phyloP scores from a whole-genome alignment of 30 jellyfish, hydroid and myxozoan species.

The Turritopsis dohrnii region DNA sequence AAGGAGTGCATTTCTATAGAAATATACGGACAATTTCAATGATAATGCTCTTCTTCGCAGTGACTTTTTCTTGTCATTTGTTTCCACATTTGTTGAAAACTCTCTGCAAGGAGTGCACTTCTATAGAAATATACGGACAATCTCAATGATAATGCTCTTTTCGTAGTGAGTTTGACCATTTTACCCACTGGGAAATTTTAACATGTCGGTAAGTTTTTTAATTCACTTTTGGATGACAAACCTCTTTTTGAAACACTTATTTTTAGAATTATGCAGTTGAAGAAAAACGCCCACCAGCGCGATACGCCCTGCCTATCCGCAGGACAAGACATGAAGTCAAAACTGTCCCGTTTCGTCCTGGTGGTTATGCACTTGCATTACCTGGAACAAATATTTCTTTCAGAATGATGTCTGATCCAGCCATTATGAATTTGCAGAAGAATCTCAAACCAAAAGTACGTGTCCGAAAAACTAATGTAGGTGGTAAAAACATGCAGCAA shows the following conservation, averaged over 20 bases:
- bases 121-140: no score
- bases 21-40: no score
- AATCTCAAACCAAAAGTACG: not conserved
- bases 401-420: not conserved
- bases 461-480: not conserved
- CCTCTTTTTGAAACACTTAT: not conserved
- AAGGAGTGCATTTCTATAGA: no score
- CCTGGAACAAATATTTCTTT: conserved; percentile 22
- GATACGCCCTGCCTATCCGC: conserved; percentile 81
- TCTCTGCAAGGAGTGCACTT: no score
- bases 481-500: not conserved
- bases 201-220: no score
- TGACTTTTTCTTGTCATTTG: no score
- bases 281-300: conserved; percentile 57
- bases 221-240: no score
- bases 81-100: no score
- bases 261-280: conserved; percentile 72
- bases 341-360: conserved; percentile 28
- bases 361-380: conserved; percentile 7
- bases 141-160: no score
- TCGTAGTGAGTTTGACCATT: no score
- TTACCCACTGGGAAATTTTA: no score
- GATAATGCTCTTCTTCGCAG: no score
- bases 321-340: conserved; percentile 51
- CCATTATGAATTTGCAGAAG: not conserved